These are phyloP conservation scores for Pelodiscus sinensis DNA, from an alignment of 2,113 vertebrate genomes.

Conservation along the genomic window DNA sequence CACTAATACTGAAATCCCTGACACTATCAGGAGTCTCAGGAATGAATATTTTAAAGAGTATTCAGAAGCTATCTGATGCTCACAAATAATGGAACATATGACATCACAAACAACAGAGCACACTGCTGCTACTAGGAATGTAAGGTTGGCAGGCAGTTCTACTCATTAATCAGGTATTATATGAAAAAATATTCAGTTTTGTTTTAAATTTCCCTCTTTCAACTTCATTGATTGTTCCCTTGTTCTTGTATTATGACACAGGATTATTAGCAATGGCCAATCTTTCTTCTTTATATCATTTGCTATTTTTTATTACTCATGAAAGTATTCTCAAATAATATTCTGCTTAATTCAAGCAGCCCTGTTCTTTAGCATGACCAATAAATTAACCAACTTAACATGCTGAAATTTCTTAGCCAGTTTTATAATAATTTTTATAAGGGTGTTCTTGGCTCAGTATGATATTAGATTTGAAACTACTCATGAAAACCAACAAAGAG, in stretches of 20 bases:
- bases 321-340: neutral
- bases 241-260: neutral
- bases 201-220: neutral
- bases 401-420: neutral
- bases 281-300: neutral
- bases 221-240: neutral
- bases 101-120: neutral
- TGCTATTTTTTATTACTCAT: neutral
- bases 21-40: neutral
- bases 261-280: neutral
- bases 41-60: neutral
- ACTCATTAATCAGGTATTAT: neutral
- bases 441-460: neutral
- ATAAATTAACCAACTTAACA: neutral
- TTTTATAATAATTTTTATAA: neutral
- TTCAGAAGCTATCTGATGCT: neutral
- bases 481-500: neutral
- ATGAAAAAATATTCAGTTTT: neutral
- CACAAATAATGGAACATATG: neutral
- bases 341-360: neutral
- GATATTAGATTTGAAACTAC: neutral
- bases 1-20: neutral
- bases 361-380: neutral
- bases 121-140: neutral
- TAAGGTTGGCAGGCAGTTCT: neutral